Base-by-base conservation (phyloP, 2,113 vertebrate species). In the Dascyllus trimaculatus region DNA sequence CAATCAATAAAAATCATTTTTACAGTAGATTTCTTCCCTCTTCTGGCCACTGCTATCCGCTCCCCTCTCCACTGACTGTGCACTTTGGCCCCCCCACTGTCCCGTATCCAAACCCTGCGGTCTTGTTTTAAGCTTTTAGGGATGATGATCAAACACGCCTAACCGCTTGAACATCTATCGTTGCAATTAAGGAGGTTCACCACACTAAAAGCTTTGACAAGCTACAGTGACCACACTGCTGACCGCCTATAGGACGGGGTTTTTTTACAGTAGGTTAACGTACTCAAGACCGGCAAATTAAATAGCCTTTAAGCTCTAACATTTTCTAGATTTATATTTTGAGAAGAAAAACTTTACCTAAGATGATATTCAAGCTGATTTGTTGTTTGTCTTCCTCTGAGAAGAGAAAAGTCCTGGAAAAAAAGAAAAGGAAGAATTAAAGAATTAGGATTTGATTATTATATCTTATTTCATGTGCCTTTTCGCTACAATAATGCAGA, bases 1-100 rank as follows among this genome's bases (percentile, higher is more conserved):
- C 14, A 81, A 94, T 96, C 95, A 81, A 96, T 96, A 93, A 85
- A 90, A 93, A 92, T 89, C 89, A 92, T 93, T 95, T 94, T 94
- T 88, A 69, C 63, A 9, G 81, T 82, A 70, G 7, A 76, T 88
- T 87, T 84, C 82, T 81, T 65, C 2, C 11, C 61, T 65, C 88
- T 82, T 75, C 90, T 85, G 81, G 82, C 75, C 84, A 80, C 75
- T 71, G 63, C 67, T 78, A 86, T 75, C 71, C 6, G 2, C 77
- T 59, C 21, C 26, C 32, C 66, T 62, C 71, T 32, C 25, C 71
- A 71, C 58, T 54, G 74, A 77, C 56, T 63, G 62, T 66, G 60
- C 75, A 82, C 78, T 89, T 76, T 82, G 48, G 3, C 56, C 75
- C 62, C 57, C 73, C 71, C 52, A 22, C 67, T 62, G 58, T 65